A percentile compares a stretch with the other conserved stretches of the same genome.
Evolutionary conservation across 2,888 invertebrate genomes (phyloP).

Genomic region (Eupithecia dodoneata): DNA sequence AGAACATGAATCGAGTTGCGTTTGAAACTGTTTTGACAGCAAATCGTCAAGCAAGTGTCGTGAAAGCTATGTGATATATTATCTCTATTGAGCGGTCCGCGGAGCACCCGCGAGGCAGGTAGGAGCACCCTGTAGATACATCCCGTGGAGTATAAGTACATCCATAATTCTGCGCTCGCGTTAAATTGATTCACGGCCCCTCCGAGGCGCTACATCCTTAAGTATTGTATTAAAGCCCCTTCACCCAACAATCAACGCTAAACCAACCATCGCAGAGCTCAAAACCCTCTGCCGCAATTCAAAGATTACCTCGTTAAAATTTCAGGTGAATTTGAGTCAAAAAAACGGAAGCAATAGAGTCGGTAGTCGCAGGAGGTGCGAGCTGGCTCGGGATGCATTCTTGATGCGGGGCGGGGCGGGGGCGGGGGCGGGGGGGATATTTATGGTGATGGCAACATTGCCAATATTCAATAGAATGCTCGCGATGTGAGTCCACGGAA

Average conservation of each 20-base stretch:
- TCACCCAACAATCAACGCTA: constrained; percentile 36
- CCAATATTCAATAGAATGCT: constrained; percentile 47
- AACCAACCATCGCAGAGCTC: constrained; percentile 12
- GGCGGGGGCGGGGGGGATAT: constrained; percentile 43
- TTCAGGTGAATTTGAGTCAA: constrained; percentile 27
- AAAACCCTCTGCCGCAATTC: constrained; percentile 19
- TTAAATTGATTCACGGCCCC: constrained; percentile 66
- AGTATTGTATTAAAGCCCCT: constrained; percentile 36
- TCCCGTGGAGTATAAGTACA: constrained; percentile 11
- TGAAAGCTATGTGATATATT: too few relatives aligned
- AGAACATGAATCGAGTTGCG: too few relatives aligned
- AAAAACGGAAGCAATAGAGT: neutral
- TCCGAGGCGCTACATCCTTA: constrained; percentile 45
- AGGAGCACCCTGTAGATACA: neutral
- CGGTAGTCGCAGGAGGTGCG: neutral
- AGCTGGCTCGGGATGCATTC: constrained; percentile 48
- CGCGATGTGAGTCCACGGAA: constrained; percentile 8
- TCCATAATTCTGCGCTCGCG: constrained; percentile 45
- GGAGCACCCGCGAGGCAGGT: neutral
- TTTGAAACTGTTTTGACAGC: too few relatives aligned
- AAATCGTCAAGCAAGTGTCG: too few relatives aligned
- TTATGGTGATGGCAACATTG: constrained; percentile 51
- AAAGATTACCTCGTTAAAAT: constrained; percentile 35
- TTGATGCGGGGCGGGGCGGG: constrained; percentile 44
- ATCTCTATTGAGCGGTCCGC: too few relatives aligned